phyloP scores from a whole-genome alignment of 2,888 invertebrate genomes.

The Ariolimax columbianus region DNA sequence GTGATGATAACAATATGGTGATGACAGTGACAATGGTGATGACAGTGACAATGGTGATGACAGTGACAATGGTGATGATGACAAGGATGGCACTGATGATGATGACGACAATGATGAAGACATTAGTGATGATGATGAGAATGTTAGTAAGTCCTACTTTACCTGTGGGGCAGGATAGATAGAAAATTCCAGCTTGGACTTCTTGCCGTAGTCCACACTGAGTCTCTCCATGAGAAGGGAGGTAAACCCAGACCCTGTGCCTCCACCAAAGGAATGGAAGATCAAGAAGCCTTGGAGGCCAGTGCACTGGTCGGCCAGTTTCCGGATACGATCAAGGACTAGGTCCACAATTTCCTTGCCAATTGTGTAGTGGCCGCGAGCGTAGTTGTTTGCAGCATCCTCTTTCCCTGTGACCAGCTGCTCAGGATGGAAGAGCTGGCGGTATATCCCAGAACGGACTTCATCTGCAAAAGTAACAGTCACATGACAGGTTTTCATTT shows the following conservation, averaged over 20 bases:
- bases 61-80: no score
- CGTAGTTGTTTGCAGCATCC: conserved; percentile 98
- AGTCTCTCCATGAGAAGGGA: conserved; percentile 91
- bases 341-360: conserved; percentile 87
- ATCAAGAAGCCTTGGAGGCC: conserved; percentile 81
- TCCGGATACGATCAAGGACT: conserved; percentile 77
- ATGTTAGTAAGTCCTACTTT: not conserved
- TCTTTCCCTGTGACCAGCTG: conserved; percentile 97
- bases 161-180: conserved; percentile 84
- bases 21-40: no score
- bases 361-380: conserved; percentile 97
- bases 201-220: conserved; percentile 86
- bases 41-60: no score
- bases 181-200: conserved; percentile 88
- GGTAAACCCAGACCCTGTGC: conserved; percentile 85
- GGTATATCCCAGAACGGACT: conserved; percentile 82
- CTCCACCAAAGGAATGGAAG: conserved; percentile 90
- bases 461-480: conserved; percentile 73
- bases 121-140: not conserved
- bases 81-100: no score
- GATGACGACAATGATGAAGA: no score
- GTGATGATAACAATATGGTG: no score
- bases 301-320: conserved; percentile 78
- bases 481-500: no score
- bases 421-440: conserved; percentile 97